These are phyloP conservation scores for Nowickia ferox DNA, from an alignment of 2,888 invertebrate genomes.

Conservation along the genomic window DNA sequence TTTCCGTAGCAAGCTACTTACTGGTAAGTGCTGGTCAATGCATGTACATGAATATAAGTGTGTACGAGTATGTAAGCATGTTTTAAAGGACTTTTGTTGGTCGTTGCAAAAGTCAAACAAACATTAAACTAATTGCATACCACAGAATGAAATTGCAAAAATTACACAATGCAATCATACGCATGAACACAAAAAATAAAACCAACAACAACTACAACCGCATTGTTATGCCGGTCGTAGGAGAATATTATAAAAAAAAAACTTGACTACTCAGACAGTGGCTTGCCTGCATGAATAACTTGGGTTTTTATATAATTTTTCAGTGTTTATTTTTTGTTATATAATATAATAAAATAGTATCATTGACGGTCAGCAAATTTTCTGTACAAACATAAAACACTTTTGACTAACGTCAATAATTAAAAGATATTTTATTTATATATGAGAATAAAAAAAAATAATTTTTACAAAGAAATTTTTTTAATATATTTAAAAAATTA, in stretches of 20 bases:
- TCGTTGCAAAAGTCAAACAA: constrained; percentile 41
- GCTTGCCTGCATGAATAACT: too few species aligned
- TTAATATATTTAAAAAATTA: too few species aligned
- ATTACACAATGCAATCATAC: constrained; percentile 30
- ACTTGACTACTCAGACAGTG: not conserved
- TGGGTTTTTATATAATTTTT: too few species aligned
- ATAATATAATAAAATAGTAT: too few species aligned
- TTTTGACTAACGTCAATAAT: too few species aligned
- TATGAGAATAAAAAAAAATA: too few species aligned
- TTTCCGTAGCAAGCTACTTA: constrained; percentile 2
- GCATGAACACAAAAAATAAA: constrained; percentile 1
- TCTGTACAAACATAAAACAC: too few species aligned
- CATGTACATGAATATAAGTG: constrained; percentile 1
- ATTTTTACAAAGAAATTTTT: too few species aligned
- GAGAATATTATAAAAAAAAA: not conserved
- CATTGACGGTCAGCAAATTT: too few species aligned
- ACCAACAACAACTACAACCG: not conserved
- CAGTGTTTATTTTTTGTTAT: too few species aligned
- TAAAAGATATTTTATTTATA: too few species aligned
- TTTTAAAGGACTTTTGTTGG: constrained; percentile 7
- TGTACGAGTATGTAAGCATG: constrained; percentile 1
- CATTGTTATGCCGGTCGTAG: constrained; percentile 34
- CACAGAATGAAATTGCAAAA: constrained; percentile 53
- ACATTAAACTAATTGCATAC: constrained; percentile 54
- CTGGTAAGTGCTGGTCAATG: not conserved